phyloP scores from a whole-genome alignment of 2,797 vertebrate species.

The Poecilia velifera region DNA sequence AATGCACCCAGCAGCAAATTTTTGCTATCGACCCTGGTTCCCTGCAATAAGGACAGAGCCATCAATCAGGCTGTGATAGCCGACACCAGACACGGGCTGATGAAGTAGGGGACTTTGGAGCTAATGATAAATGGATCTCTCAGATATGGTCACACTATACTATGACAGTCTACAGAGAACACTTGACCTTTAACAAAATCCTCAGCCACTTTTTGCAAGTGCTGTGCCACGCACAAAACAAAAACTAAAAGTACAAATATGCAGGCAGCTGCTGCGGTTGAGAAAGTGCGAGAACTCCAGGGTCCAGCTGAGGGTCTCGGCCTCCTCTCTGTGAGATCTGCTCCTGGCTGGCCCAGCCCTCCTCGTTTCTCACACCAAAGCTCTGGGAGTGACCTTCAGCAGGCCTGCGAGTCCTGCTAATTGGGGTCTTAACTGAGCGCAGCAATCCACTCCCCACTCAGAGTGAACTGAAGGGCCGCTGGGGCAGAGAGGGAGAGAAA shows the following conservation, averaged over 20 bases:
- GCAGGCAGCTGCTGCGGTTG: constrained; percentile 36
- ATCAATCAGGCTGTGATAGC: constrained; percentile 77
- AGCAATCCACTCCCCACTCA: constrained; percentile 19
- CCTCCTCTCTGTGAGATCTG: constrained; percentile 33
- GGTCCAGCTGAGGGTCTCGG: constrained; percentile 38
- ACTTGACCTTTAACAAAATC: constrained; percentile 72
- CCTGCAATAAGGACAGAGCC: constrained; percentile 74
- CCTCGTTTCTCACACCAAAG: constrained; percentile 62
- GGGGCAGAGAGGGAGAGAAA: constrained; percentile 31
- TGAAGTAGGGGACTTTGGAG: constrained; percentile 76
- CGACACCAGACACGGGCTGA: constrained; percentile 73
- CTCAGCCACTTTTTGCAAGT: constrained; percentile 42
- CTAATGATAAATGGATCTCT: constrained; percentile 77
- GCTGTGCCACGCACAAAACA: constrained; percentile 36
- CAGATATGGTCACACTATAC: constrained; percentile 70
- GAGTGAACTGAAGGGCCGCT: constrained; percentile 25
- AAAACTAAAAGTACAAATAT: constrained; percentile 39
- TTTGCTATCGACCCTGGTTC: constrained; percentile 75
- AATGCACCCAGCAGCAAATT: constrained; percentile 80
- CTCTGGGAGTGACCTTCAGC: constrained; percentile 73
- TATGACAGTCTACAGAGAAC: constrained; percentile 59
- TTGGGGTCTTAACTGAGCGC: constrained; percentile 74
- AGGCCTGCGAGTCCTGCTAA: constrained; percentile 69
- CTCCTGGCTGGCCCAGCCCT: constrained; percentile 38
- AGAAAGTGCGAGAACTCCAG: constrained; percentile 38